Percentiles rank a stretch among this genome's conserved stretches.
phyloP scores from a whole-genome alignment of 2,797 vertebrate species.

The Aplochiton taeniatus region DNA sequence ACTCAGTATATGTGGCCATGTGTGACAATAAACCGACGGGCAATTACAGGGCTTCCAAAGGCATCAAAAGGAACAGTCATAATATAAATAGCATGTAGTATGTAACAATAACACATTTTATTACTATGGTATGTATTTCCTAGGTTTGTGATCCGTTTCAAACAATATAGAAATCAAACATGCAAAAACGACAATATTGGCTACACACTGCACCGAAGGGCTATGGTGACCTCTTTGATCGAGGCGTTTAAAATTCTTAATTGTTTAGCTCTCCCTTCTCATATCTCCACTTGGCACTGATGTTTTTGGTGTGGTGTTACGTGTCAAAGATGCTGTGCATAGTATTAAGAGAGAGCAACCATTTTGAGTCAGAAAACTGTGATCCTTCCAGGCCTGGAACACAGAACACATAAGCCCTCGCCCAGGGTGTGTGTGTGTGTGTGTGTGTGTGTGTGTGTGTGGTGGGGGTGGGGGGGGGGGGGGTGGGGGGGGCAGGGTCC shows the following conservation, averaged over 20 bases:
- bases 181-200: no score
- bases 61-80: conserved; percentile 32
- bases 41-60: no score
- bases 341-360: conserved; percentile 13
- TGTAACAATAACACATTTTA: background rate
- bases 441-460: no score
- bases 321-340: conserved; percentile 8
- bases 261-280: conserved; percentile 1
- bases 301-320: background rate
- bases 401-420: conserved; percentile 27
- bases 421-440: conserved; percentile 40
- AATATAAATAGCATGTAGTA: no score
- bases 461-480: background rate
- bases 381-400: conserved; percentile 23
- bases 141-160: no score
- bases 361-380: conserved; percentile 18
- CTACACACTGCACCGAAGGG: no score
- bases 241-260: conserved; percentile 8
- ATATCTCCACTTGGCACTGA: conserved; percentile 15
- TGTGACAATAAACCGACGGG: conserved; percentile 46
- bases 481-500: conserved; percentile 13
- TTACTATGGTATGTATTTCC: no score
- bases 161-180: no score
- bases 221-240: background rate
- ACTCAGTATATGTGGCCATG: conserved; percentile 54